Percentiles rank a stretch among this genome's conserved stretches.
Conservation (phyloP, 2,797 vertebrate species). For the Hippocampus kuda region DNA sequence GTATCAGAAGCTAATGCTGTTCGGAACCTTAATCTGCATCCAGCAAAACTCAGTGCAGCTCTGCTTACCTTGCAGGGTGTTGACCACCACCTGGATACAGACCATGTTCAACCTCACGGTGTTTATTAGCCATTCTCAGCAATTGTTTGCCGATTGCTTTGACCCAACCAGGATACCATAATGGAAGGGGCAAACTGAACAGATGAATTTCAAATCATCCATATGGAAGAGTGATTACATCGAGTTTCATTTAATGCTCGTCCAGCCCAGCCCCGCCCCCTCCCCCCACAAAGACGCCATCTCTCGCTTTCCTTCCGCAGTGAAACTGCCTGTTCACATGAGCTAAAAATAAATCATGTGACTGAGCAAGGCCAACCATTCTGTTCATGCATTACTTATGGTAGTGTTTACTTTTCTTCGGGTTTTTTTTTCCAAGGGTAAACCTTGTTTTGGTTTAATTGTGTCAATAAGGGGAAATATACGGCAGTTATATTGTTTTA, state of each 20-base stretch:
- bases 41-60: background rate
- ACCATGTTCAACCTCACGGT: background rate
- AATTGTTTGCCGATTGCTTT: background rate
- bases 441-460: background rate
- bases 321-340: conserved; percentile 59
- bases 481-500: background rate
- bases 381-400: conserved; percentile 69
- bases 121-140: background rate
- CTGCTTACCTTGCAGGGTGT: background rate
- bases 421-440: conserved; percentile 11
- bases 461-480: background rate
- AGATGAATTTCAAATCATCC: conserved; percentile 49
- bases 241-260: conserved; percentile 43
- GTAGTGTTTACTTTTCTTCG: conserved; percentile 53
- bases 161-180: background rate
- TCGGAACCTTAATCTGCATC: background rate
- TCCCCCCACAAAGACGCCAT: conserved; percentile 16
- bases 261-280: conserved; percentile 35
- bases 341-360: conserved; percentile 66
- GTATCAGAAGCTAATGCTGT: too few relatives aligned
- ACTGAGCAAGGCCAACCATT: conserved; percentile 54
- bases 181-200: conserved; percentile 17
- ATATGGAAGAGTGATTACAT: conserved; percentile 54
- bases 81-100: background rate
- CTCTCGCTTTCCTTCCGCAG: conserved; percentile 32